phyloP scores from a whole-genome alignment of 1,140 invertebrate genomes.

The Lordiphosa clarofinis region DNA sequence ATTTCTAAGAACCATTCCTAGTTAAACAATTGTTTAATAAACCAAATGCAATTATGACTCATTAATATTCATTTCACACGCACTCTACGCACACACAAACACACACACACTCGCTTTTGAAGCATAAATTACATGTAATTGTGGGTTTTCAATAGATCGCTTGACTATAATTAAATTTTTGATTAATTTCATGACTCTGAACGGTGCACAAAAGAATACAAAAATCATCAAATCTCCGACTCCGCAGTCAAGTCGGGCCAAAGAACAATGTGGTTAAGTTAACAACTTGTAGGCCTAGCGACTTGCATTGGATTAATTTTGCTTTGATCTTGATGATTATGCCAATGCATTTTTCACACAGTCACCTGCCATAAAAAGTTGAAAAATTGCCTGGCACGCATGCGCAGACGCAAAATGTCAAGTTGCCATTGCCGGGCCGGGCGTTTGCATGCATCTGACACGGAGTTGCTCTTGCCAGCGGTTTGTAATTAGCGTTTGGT shows the following conservation, averaged over 20 bases:
- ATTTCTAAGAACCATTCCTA: constrained; percentile 10
- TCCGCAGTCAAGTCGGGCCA: too few species aligned
- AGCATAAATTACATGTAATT: constrained; percentile 52
- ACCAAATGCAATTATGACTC: not conserved
- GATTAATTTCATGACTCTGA: constrained; percentile 48
- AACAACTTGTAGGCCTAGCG: constrained; percentile 31
- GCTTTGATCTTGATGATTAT: constrained; percentile 42
- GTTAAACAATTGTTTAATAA: too few species aligned
- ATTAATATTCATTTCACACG: constrained; percentile 42
- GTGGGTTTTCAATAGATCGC: constrained; percentile 26
- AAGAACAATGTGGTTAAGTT: constrained; percentile 15
- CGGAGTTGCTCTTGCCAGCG: constrained; percentile 37
- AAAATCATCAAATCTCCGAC: not conserved
- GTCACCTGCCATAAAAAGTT: constrained; percentile 10
- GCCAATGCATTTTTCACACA: constrained; percentile 32
- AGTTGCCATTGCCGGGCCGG: constrained; percentile 28
- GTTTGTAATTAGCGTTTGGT: constrained; percentile 57
- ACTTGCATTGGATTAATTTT: constrained; percentile 9
- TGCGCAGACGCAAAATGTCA: constrained; percentile 54
- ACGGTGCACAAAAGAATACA: constrained; percentile 9
- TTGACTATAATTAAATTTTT: constrained; percentile 33
- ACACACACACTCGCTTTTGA: constrained; percentile 22
- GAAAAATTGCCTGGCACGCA: constrained; percentile 37
- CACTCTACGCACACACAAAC: constrained; percentile 23
- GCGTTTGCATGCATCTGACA: constrained; percentile 20